These are phyloP conservation scores for Druceiella hillmani DNA, from an alignment of 2,888 invertebrate species.

Conservation along the genomic window DNA sequence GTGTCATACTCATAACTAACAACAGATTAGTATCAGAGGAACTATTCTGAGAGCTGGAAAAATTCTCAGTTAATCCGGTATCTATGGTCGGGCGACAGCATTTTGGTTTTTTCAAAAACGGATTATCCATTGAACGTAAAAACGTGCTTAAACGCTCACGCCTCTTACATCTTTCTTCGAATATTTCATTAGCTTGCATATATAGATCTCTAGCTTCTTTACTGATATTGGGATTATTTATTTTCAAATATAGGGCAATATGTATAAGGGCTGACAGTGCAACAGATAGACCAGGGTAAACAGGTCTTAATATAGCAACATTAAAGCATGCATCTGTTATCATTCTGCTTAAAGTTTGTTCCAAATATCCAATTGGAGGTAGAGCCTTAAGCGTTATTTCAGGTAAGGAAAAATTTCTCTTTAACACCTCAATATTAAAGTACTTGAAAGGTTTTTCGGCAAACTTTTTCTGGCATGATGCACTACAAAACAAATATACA, in stretches of 20 bases:
- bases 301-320: conserved; percentile 49
- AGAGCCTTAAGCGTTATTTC: conserved; percentile 41
- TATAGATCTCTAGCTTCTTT: conserved; percentile 32
- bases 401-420: conserved; percentile 34
- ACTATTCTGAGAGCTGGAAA: too few species aligned
- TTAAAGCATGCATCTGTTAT: conserved; percentile 51
- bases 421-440: conserved; percentile 41
- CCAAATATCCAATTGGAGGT: conserved; percentile 55
- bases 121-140: conserved; percentile 52
- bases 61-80: too few species aligned
- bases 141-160: conserved; percentile 36
- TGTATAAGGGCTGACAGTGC: conserved; percentile 48
- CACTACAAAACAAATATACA: conserved; percentile 53
- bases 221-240: conserved; percentile 37
- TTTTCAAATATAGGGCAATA: conserved; percentile 54
- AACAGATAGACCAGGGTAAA: conserved; percentile 53
- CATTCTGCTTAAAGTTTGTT: conserved; percentile 52
- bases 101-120: conserved; percentile 44
- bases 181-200: conserved; percentile 33
- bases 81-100: too few species aligned
- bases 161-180: conserved; percentile 36
- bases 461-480: conserved; percentile 48
- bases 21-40: too few species aligned
- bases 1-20: too few species aligned
- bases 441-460: conserved; percentile 46